These are phyloP conservation scores for Geophilus truncorum DNA, from an alignment of 2,888 invertebrate genomes.

Conservation along the genomic window DNA sequence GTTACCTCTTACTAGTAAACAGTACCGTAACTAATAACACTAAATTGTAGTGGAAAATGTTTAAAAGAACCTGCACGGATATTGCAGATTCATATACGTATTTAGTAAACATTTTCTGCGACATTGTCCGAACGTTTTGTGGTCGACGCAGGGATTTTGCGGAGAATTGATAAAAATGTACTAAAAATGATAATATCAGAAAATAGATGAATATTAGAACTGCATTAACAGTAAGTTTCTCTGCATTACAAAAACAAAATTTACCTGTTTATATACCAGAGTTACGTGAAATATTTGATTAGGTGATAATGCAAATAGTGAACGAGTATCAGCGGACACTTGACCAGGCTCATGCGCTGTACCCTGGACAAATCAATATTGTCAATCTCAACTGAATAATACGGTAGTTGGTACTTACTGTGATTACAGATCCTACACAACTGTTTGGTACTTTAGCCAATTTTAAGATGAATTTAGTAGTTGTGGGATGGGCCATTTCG, in stretches of 20 bases:
- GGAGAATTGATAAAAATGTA: background rate
- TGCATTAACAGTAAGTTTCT: too few species aligned
- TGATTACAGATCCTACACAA: background rate
- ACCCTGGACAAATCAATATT: background rate
- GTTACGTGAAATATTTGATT: background rate
- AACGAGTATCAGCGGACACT: background rate
- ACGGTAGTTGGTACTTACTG: too few species aligned
- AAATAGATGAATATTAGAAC: too few species aligned
- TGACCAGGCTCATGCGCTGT: background rate
- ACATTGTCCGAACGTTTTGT: background rate
- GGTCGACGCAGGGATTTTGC: background rate
- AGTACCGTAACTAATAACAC: too few species aligned
- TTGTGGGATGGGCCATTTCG: background rate
- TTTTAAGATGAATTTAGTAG: background rate
- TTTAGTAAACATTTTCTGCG: background rate
- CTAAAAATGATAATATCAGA: background rate
- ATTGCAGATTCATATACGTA: background rate
- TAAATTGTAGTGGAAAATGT: background rate
- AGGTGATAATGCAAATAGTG: background rate
- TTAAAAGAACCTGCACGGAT: background rate
- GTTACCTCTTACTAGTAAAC: too few species aligned
- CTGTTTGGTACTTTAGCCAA: background rate
- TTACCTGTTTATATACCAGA: background rate
- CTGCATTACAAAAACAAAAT: too few species aligned
- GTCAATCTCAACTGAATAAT: too few species aligned